A percentile compares a stretch with the other conserved stretches of the same genome.
These are phyloP conservation scores for Ecdyonurus torrentis DNA, from an alignment of 2,888 invertebrate species.

Conservation along the genomic window DNA sequence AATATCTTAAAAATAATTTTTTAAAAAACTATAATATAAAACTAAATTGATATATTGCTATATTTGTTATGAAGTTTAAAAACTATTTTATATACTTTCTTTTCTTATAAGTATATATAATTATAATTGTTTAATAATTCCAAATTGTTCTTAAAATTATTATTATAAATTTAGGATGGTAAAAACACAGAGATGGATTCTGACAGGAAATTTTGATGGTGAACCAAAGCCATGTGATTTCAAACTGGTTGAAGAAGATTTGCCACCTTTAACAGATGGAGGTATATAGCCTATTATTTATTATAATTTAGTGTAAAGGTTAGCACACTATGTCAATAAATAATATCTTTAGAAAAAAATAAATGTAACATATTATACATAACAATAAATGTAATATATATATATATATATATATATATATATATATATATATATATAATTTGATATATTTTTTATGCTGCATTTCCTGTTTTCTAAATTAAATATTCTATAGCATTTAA, in stretches of 20 bases:
- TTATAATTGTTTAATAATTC: no score
- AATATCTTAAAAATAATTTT: no score
- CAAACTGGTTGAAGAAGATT: constrained; percentile 45
- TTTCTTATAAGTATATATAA: no score
- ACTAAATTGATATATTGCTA: no score
- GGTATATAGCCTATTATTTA: constrained; percentile 36
- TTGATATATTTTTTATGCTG: no score
- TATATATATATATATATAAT: background rate
- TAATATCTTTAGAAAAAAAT: background rate
- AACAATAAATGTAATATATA: background rate
- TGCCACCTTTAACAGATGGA: constrained; percentile 46
- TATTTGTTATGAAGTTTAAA: no score
- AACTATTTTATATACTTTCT: no score
- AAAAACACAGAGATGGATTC: constrained; percentile 42
- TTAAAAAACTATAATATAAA: no score
- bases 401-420: background rate
- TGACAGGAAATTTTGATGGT: constrained; percentile 45
- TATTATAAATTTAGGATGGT: no score
- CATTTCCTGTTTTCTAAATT: background rate
- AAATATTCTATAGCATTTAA: background rate
- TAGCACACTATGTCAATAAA: no score
- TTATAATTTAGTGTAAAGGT: background rate
- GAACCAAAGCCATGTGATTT: constrained; percentile 48
- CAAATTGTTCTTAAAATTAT: no score
- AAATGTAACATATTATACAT: background rate